Base-by-base conservation (phyloP, 2,888 invertebrate species). In the Laspeyria flexula region DNA sequence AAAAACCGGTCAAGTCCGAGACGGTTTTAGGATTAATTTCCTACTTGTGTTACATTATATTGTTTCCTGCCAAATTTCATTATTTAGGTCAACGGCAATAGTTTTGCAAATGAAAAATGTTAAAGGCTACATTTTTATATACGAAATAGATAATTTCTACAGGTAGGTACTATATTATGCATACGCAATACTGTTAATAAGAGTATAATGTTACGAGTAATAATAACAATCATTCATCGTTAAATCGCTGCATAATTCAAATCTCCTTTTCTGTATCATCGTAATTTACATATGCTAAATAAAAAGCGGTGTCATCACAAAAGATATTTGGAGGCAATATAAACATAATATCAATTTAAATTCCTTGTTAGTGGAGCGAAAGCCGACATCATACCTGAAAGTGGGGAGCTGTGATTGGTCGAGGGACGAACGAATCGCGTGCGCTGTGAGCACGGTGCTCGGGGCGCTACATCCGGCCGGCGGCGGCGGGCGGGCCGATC, bases 261-360 rank as follows among this genome's bases (percentile, higher is more conserved):
- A 89, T 86, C 85, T 87, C 85, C 88, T 88, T 86, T 85, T 90
- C 86, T 88, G 86, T 89, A 90, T 88, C 86, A 83, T 81, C 81
- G 86, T 88, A 90, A 90, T 91, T 91, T 91, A 91, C 90, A 91
- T 91, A 90, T 83, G 88, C 86, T 90, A 88, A 92, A 91, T 92
- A 91, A 91, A 91, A 91, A 90, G 92, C 90, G 91, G 92, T 92
- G 91, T 91, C 91, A 91, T 92, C 91, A 92, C 92, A 92, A 91
- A 92, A 91, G 87, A 91, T 89, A 88, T 92, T 91, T 91, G 91
- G 90, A 90, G 87, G 90, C 90, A 92, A 91, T 92, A 91, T 92
- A 91, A 92, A 91, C 91, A 92, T 91, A 91, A 91, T 91, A 92
- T 90, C 92, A 92, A 92, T 91, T 91, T 91, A 90, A 92, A 92